These are phyloP conservation scores for Olivierus martensii DNA, from an alignment of 1,140 invertebrate genomes.

Conservation along the genomic window DNA sequence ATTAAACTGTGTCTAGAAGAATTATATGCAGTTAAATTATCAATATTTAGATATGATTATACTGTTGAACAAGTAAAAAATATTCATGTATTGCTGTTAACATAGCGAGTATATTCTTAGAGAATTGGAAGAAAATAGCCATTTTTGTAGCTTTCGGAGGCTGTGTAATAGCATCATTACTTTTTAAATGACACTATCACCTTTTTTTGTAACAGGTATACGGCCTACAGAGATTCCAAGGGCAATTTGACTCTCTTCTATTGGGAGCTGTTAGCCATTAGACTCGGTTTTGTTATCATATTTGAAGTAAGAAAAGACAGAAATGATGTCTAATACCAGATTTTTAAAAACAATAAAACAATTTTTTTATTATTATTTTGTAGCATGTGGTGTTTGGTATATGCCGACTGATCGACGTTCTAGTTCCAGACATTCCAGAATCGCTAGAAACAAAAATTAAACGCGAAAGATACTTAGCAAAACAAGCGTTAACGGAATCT, in stretches of 20 bases:
- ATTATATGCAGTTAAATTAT: no score
- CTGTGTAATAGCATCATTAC: no score
- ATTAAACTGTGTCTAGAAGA: no score
- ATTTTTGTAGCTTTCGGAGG: no score
- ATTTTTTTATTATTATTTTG: conserved; percentile 22
- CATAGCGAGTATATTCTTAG: no score
- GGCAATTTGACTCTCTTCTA: conserved; percentile 53
- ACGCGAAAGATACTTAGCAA: conserved; percentile 44
- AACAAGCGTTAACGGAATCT: conserved; percentile 42
- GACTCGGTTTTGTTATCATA: conserved; percentile 73
- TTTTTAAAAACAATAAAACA: conserved; percentile 10
- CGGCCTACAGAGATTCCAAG: conserved; percentile 42
- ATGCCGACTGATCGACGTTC: conserved; percentile 41
- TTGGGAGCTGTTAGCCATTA: conserved; percentile 57
- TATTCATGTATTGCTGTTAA: no score
- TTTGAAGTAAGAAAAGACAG: conserved; percentile 51
- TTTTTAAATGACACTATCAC: no score
- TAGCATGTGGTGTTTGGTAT: conserved; percentile 45
- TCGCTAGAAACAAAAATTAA: conserved; percentile 44
- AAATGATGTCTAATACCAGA: not conserved
- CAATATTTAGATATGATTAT: no score
- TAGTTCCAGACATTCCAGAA: conserved; percentile 44
- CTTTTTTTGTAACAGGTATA: conserved; percentile 38
- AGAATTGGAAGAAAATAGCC: no score
- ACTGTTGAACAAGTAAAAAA: no score